These are phyloP conservation scores for Hyperoodon ampullatus DNA, from an alignment of 2,113 vertebrate genomes.

Conservation along the genomic window DNA sequence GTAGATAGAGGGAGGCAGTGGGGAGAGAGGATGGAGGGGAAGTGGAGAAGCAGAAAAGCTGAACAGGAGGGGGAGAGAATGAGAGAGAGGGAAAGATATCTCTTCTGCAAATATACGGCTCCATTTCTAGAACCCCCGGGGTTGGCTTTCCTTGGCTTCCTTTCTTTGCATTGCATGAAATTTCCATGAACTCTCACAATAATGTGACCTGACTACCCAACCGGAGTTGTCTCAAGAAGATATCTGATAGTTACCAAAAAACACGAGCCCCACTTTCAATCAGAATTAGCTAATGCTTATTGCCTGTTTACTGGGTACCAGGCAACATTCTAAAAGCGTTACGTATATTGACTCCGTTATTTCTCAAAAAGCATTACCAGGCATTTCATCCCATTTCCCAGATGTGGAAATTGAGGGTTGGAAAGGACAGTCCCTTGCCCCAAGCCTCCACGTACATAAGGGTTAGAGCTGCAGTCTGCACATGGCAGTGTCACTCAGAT, in stretches of 20 bases:
- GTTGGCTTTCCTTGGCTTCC: no score
- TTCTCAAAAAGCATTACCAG: not conserved
- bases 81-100: not conserved
- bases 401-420: not conserved
- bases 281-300: not conserved
- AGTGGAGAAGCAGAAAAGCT: no score
- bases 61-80: no score
- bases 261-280: no score
- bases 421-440: no score
- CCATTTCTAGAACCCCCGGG: fast-evolving
- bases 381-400: not conserved
- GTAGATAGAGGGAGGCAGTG: fast-evolving
- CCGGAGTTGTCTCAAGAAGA: not conserved
- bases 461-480: not conserved
- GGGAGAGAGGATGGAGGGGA: no score
- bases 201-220: fast-evolving
- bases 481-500: fast-evolving
- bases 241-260: no score
- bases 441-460: fast-evolving
- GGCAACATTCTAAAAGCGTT: not conserved
- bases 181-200: not conserved
- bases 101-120: not conserved
- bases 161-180: not conserved
- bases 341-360: no score
- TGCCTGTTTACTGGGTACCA: not conserved